These are phyloP conservation scores for Meliscaeva auricollis DNA, from an alignment of 2,888 invertebrate species.

Conservation along the genomic window DNA sequence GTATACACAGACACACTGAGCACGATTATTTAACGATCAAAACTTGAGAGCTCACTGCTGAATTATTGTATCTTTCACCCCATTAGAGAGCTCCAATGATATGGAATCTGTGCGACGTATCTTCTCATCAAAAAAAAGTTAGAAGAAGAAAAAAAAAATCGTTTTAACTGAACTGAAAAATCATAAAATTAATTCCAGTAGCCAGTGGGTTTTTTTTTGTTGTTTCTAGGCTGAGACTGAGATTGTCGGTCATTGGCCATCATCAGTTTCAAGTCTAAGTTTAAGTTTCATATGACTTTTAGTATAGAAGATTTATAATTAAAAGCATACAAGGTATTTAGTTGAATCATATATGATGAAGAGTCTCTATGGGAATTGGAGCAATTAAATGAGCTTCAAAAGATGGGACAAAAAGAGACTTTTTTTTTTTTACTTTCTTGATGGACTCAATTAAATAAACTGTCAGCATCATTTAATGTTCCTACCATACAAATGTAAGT, in stretches of 20 bases:
- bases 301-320: too few relatives aligned
- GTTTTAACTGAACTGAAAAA: slow-evolving; percentile 48
- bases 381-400: slow-evolving; percentile 65
- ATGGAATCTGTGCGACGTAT: slow-evolving; percentile 47
- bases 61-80: slow-evolving; percentile 41
- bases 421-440: too few relatives aligned
- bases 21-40: slow-evolving; percentile 37
- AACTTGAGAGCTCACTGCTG: slow-evolving; percentile 7
- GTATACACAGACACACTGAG: slow-evolving; percentile 7
- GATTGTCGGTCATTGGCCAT: slow-evolving; percentile 75
- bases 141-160: slow-evolving; percentile 3
- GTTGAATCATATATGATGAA: slow-evolving; percentile 27
- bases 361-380: slow-evolving; percentile 69
- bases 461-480: slow-evolving; percentile 54
- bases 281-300: slow-evolving; percentile 9
- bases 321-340: slow-evolving; percentile 29
- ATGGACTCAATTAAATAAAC: slow-evolving; percentile 45
- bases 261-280: slow-evolving; percentile 42
- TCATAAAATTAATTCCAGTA: slow-evolving; percentile 73
- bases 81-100: slow-evolving; percentile 52
- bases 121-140: slow-evolving; percentile 21
- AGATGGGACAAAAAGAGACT: slow-evolving; percentile 16
- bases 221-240: slow-evolving; percentile 32
- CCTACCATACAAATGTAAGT: not conserved
- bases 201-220: slow-evolving; percentile 51